phyloP scores from a whole-genome alignment of 1,140 invertebrate genomes.

The Nixonia krombeini region DNA sequence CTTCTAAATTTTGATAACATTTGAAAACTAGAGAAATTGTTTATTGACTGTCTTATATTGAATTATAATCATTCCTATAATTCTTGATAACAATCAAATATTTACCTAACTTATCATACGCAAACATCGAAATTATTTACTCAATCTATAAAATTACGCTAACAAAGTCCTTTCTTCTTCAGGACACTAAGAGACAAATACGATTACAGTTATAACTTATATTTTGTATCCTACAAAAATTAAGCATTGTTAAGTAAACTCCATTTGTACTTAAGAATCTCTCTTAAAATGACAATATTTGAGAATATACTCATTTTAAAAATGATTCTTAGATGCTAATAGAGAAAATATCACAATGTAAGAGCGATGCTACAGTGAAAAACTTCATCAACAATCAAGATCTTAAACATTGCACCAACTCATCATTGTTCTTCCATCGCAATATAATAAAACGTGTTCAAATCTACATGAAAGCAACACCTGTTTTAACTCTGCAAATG shows the following conservation, averaged over 20 bases:
- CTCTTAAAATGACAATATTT: constrained; percentile 3
- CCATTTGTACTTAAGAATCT: constrained; percentile 29
- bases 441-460: constrained; percentile 18
- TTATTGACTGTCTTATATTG: no score
- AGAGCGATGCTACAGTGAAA: constrained; percentile 17
- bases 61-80: no score
- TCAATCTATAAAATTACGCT: constrained; percentile 29
- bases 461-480: constrained; percentile 10
- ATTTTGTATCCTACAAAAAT: constrained; percentile 28
- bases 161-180: constrained; percentile 5
- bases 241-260: constrained; percentile 26
- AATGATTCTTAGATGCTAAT: constrained; percentile 29
- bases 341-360: constrained; percentile 39
- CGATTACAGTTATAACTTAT: constrained; percentile 23
- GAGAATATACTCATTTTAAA: no score
- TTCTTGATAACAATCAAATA: no score
- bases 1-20: no score
- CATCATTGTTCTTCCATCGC: constrained; percentile 21
- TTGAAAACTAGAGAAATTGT: no score
- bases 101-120: no score
- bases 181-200: constrained; percentile 26
- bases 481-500: no score
- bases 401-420: neutral
- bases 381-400: constrained; percentile 3
- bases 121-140: neutral